A percentile compares a stretch with the other conserved stretches of the same genome.
phyloP scores from a whole-genome alignment of 2,797 vertebrate species.

The Platyrinchus mystaceus region DNA sequence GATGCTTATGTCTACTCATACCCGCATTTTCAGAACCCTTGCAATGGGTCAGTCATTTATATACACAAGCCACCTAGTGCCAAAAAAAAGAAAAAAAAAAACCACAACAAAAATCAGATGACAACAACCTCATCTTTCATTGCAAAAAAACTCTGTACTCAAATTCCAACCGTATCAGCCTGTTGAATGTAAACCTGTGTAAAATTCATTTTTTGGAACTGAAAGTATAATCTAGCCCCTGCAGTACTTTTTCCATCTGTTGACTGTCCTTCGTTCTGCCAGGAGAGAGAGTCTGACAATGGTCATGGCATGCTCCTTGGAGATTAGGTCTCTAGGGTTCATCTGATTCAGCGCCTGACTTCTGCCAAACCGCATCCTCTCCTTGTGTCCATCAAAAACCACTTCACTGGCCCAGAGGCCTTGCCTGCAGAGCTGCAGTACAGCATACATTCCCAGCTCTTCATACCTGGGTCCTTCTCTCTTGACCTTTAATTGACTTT shows the following conservation, averaged over 20 bases:
- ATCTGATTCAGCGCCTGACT: background rate
- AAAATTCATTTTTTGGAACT: background rate
- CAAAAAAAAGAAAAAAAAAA: background rate
- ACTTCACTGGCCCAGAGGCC: background rate
- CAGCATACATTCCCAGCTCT: background rate
- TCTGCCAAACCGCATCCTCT: background rate
- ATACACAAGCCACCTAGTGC: background rate
- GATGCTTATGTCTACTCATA: background rate
- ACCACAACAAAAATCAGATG: background rate
- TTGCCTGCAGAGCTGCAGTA: background rate
- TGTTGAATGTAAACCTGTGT: background rate
- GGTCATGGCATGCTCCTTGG: fast-evolving
- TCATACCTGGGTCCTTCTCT: background rate
- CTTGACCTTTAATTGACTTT: background rate
- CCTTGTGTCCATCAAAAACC: background rate
- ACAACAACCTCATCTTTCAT: background rate
- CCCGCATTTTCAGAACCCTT: background rate
- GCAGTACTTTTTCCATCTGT: background rate
- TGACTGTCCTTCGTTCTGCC: background rate
- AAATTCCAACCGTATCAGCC: background rate
- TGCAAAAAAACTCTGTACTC: background rate
- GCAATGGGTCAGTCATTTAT: background rate
- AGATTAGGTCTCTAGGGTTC: background rate
- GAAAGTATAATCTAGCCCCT: background rate
- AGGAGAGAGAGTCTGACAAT: background rate